Evolutionary conservation across 2,797 vertebrate genomes (phyloP).

Genomic region (Delichon dasypus): DNA sequence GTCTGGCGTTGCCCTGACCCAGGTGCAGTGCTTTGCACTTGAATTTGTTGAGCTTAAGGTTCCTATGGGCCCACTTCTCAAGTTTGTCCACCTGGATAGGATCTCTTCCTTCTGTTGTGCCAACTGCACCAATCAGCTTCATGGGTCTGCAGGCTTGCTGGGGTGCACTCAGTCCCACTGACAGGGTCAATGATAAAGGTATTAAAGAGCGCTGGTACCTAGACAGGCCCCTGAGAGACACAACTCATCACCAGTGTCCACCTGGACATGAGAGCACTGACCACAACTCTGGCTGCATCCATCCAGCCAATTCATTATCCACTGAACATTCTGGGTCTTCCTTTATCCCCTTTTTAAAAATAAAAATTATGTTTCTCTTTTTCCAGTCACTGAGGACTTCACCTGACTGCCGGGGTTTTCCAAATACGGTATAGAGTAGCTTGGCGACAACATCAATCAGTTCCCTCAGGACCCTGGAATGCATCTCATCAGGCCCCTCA

Average conservation of each 20-base stretch:
- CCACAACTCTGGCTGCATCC: neutral
- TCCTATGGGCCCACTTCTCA: neutral
- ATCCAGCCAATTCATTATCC: neutral
- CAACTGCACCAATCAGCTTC: neutral
- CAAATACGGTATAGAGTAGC: neutral
- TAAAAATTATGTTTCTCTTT: neutral
- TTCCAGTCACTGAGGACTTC: neutral
- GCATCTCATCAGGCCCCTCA: neutral
- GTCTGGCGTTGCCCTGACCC: rapidly evolving
- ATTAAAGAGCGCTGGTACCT: neutral
- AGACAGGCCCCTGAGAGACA: neutral
- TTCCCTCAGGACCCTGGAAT: neutral
- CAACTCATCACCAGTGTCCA: neutral
- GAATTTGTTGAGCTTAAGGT: neutral
- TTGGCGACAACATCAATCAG: neutral
- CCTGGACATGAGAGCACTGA: neutral
- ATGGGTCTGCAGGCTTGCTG: neutral
- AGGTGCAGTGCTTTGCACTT: neutral
- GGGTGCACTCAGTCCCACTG: neutral
- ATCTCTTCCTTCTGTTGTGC: neutral
- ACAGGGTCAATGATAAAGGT: neutral
- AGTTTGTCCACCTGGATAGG: neutral
- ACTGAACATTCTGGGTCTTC: neutral
- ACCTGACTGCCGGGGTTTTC: neutral
- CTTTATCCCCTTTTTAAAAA: neutral